Evolutionary conservation across 2,888 invertebrate genomes (phyloP).

Genomic region (Salticus scenicus): DNA sequence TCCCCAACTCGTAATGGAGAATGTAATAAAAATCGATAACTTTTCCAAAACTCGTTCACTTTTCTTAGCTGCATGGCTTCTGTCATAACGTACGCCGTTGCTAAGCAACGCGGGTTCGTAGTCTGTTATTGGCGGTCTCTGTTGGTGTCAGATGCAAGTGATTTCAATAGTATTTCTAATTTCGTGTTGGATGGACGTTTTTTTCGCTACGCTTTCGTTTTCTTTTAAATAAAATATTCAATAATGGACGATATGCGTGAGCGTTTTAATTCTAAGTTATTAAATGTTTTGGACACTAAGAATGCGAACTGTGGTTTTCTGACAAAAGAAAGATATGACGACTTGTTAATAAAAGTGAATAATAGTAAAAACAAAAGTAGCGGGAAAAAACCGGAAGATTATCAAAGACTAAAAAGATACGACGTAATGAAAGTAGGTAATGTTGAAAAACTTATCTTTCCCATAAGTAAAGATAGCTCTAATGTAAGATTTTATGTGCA

Average conservation of each 20-base stretch:
- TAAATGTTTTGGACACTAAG: neutral
- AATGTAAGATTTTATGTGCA: slow-evolving; percentile 33
- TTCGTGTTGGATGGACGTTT: too few relatives aligned
- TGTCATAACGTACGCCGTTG: too few relatives aligned
- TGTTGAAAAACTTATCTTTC: slow-evolving; percentile 28
- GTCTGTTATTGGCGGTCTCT: too few relatives aligned
- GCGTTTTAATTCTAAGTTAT: neutral
- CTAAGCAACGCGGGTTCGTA: too few relatives aligned
- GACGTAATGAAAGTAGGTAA: slow-evolving; percentile 17
- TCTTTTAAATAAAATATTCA: neutral
- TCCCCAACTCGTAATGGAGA: too few relatives aligned
- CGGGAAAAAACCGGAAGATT: slow-evolving; percentile 21
- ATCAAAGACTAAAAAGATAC: slow-evolving; percentile 19
- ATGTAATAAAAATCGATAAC: too few relatives aligned
- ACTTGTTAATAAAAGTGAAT: slow-evolving; percentile 4
- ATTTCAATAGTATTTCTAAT: too few relatives aligned
- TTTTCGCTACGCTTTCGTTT: too few relatives aligned
- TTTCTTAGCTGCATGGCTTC: too few relatives aligned
- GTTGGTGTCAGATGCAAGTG: too few relatives aligned
- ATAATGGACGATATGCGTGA: neutral
- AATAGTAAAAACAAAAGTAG: slow-evolving; percentile 17
- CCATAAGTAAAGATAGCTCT: slow-evolving; percentile 28
- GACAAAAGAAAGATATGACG: slow-evolving; percentile 28
- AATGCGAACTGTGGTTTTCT: slow-evolving; percentile 14
- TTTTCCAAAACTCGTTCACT: too few relatives aligned